Evolutionary conservation across 35 echinoderm and acorn worm genomes (phyloP), one percentile per base, ranked within the genome.

Genomic region (Ptychodera flava): DNA sequence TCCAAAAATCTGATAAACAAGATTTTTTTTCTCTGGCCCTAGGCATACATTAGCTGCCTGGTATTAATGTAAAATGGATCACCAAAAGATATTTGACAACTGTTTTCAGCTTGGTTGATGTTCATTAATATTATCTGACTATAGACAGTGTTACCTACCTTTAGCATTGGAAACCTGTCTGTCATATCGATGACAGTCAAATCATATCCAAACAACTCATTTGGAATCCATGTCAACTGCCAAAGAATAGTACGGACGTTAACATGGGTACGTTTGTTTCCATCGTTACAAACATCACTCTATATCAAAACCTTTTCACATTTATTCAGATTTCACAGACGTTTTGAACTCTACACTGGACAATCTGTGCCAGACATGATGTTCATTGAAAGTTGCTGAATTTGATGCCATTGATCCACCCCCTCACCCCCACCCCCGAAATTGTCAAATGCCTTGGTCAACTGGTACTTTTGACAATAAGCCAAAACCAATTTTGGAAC

Each of bases 151-250:
- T 12, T 22, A 89, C 86, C 78, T 80, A 93, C 95, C 91, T 89
- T 93, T 93, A 37, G 86, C 91, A 80, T 97, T 97, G 36, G 81
- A 34, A 36, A 93, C 95, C 95, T 85, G 38, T 97, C 91, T 28
- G 86, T 78, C 34, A 85, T 76, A 36, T 92, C 84, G 36, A 87
- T 77, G 22, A 97, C 79, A 1, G 93, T 91, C 29, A 97, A 82
- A 81, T 97, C 87, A 87, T 93, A 97, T 30, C 79, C 84, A 29
- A 38, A 76, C 28, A 97, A 33, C 52, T 97, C 95, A 38, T 97
- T 97, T 37, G 95, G 95, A 31, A 97, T 82, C 91, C 95, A 97
- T 14, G 91, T 93, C 29, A 97, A 84, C 95, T 93, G 81, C 14
- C 22, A 34, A 86, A 79, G 16, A 64, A 93, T 88, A 83, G 33